phyloP scores from a whole-genome alignment of 2,888 invertebrate species.

The Drosophila austrosaltans region DNA sequence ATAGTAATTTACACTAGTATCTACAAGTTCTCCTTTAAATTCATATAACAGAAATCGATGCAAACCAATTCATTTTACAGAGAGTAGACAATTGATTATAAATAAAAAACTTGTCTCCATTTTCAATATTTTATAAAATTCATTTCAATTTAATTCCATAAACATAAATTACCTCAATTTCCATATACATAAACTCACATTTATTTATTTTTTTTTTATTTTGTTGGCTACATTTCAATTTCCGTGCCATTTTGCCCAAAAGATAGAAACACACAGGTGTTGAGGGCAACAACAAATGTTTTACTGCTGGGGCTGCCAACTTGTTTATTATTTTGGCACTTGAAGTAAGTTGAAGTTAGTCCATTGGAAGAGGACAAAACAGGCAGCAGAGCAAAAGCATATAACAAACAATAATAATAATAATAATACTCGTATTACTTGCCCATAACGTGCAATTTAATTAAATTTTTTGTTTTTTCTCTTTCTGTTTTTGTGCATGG shows the following conservation, averaged over 20 bases:
- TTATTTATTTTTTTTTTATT: too few species aligned
- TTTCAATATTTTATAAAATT: background rate
- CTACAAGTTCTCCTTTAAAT: too few species aligned
- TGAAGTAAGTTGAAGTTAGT: slow-evolving; percentile 17
- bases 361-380: background rate
- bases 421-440: slow-evolving; percentile 41
- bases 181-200: slow-evolving; percentile 9
- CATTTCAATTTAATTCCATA: background rate
- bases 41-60: too few species aligned
- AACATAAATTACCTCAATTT: background rate
- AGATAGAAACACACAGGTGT: slow-evolving; percentile 39
- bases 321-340: slow-evolving; percentile 37
- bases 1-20: too few species aligned
- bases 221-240: slow-evolving; percentile 15
- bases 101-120: too few species aligned
- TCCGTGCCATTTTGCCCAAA: background rate
- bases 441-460: slow-evolving; percentile 64
- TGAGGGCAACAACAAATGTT: slow-evolving; percentile 10
- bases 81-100: too few species aligned
- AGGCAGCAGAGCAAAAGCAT: slow-evolving; percentile 14
- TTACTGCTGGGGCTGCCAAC: slow-evolving; percentile 42
- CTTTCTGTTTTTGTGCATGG: slow-evolving; percentile 26
- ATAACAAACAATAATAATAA: slow-evolving; percentile 44
- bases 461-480: slow-evolving; percentile 57
- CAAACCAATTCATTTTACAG: too few species aligned